phyloP scores from a whole-genome alignment of 2,113 vertebrate genomes.

The Pedetes capensis region DNA sequence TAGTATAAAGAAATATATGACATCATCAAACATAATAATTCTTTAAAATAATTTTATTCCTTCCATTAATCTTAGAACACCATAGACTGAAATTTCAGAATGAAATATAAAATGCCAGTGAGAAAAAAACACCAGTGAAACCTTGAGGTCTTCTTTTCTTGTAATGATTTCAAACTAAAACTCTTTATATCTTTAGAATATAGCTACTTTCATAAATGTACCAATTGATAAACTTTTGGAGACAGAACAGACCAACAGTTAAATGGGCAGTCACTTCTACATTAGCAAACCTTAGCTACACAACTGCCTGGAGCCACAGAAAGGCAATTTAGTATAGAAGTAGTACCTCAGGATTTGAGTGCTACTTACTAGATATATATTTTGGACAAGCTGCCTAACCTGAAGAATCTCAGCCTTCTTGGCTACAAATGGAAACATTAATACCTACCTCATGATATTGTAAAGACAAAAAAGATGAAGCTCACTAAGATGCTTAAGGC shows the following conservation, averaged over 20 bases:
- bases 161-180: slow-evolving; percentile 42
- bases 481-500: neutral
- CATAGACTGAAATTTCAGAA: slow-evolving; percentile 34
- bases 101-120: neutral
- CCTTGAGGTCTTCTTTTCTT: neutral
- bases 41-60: slow-evolving; percentile 35
- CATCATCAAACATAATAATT: neutral
- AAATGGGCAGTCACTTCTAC: neutral
- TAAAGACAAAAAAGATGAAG: slow-evolving; percentile 7
- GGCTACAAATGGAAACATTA: neutral
- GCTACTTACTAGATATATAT: neutral
- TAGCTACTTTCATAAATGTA: neutral
- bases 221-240: neutral
- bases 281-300: neutral
- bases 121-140: neutral
- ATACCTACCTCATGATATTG: neutral
- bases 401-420: neutral
- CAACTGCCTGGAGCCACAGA: neutral
- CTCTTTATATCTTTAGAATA: slow-evolving; percentile 2
- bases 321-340: neutral
- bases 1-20: neutral
- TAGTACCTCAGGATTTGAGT: slow-evolving; percentile 13
- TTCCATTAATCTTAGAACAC: slow-evolving; percentile 25
- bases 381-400: neutral
- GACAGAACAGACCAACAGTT: neutral